Percentiles rank a stretch among this genome's conserved stretches.
Evolutionary conservation across 2,888 invertebrate species (phyloP).

Genomic region (Apamea anceps): DNA sequence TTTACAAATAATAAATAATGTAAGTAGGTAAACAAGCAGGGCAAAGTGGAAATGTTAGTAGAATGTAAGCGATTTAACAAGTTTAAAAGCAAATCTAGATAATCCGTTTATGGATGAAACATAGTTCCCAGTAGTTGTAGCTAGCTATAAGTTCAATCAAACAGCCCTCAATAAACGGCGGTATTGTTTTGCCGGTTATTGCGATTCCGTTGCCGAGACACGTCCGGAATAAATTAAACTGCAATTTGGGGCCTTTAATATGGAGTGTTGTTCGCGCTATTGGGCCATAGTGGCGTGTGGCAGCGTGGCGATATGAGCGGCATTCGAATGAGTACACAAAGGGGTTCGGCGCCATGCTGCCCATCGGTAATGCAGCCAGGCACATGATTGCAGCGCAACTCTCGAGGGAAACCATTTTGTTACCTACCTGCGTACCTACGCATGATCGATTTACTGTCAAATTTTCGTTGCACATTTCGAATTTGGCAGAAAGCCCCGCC

Average conservation of each 20-base stretch:
- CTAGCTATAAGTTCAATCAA: slow-evolving; percentile 80
- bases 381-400: slow-evolving; percentile 78
- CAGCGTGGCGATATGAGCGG: slow-evolving; percentile 84
- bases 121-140: slow-evolving; percentile 50
- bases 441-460: slow-evolving; percentile 68
- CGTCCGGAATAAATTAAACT: slow-evolving; percentile 90
- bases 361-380: slow-evolving; percentile 83
- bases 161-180: slow-evolving; percentile 83
- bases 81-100: slow-evolving; percentile 30
- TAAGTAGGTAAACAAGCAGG: slow-evolving; percentile 14
- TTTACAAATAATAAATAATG: slow-evolving; percentile 22
- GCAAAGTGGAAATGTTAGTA: slow-evolving; percentile 12
- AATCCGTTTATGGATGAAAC: slow-evolving; percentile 39
- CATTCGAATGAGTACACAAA: slow-evolving; percentile 88
- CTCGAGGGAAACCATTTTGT: slow-evolving; percentile 73
- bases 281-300: slow-evolving; percentile 83
- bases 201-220: slow-evolving; percentile 89
- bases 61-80: slow-evolving; percentile 10
- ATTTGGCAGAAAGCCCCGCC: slow-evolving; percentile 52
- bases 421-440: slow-evolving; percentile 64
- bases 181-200: slow-evolving; percentile 89
- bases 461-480: slow-evolving; percentile 62
- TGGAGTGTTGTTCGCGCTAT: slow-evolving; percentile 88
- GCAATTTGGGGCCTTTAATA: slow-evolving; percentile 89
- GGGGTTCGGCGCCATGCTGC: slow-evolving; percentile 75